Evolutionary conservation across 1,140 invertebrate species (phyloP), one percentile per base, ranked within the genome.

Genomic region (Calosoma granatense): DNA sequence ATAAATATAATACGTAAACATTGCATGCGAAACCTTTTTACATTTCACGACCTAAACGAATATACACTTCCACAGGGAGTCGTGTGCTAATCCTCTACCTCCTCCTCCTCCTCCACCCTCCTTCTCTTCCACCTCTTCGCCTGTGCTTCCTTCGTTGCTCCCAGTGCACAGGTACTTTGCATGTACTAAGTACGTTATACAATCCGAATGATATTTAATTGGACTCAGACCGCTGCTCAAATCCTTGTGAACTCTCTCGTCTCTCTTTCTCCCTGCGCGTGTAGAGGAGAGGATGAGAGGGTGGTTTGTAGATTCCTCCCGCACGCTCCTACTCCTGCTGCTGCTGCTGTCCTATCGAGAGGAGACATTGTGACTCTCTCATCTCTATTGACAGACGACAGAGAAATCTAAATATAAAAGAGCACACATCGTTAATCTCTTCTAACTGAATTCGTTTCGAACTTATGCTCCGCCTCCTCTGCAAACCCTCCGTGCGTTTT

Each of bases 101-200:
- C n/a, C 26, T 9, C 6, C n/a, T n/a, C 6, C 6, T 9, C 6
- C 26, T n/a, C 6, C n/a, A n/a, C 26, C n/a, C n/a, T 36, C 26
- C 6, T 36, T 36, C n/a, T 36, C 26, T 36, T 36, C n/a, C 26
- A 36, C 6, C n/a, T n/a, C 6, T 6, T 9, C 6, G 6, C 26
- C 6, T 9, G 26, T 36, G 26, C 26, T 9, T 9, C 6, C 6
- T 36, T 36, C 26, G 26, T 36, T n/a, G 26, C 6, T 6, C 26
- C 6, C 26, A 36, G n/a, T 17, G 9, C 41, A 12, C 41, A 47
- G 41, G 41, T 47, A 47, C 41, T 47, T 47, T 47, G 41, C 41
- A 47, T 47, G 41, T 47, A 47, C 9, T 47, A 47, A 47, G 41
- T 47, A 47, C 41, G 41, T 47, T 47, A 47, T 47, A 47, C 41